A percentile compares a stretch with the other conserved stretches of the same genome.
These are phyloP conservation scores for Saturnia japonica DNA, from an alignment of 2,888 invertebrate genomes.

Conservation along the genomic window DNA sequence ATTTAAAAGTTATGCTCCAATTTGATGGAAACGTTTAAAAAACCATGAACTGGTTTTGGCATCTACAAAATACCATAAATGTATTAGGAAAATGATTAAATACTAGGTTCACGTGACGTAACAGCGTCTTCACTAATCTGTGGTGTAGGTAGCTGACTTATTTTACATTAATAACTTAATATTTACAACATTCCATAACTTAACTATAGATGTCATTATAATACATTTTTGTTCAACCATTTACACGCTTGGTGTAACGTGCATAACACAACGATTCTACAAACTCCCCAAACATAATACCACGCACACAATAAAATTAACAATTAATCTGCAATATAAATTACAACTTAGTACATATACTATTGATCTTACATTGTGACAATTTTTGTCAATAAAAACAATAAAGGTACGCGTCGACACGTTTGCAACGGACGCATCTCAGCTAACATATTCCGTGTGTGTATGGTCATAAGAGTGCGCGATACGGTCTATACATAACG, in stretches of 20 bases:
- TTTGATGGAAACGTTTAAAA: background rate
- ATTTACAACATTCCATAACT: background rate
- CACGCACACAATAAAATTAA: background rate
- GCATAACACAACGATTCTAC: background rate
- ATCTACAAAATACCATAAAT: background rate
- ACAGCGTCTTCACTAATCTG: background rate
- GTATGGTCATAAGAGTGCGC: background rate
- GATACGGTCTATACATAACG: too few relatives aligned
- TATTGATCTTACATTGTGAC: constrained; percentile 6
- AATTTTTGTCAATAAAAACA: background rate
- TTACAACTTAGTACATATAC: background rate
- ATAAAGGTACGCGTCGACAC: background rate
- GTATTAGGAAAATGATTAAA: background rate
- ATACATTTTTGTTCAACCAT: background rate
- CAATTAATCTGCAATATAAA: background rate
- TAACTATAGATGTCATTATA: background rate
- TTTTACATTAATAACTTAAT: background rate
- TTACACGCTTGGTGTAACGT: background rate
- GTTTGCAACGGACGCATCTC: background rate
- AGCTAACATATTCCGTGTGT: background rate
- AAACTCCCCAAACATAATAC: background rate
- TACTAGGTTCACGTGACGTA: background rate
- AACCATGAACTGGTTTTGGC: background rate
- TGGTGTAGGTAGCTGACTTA: background rate
- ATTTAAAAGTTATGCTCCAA: background rate